phyloP scores from a whole-genome alignment of 2,888 invertebrate species.

The Euplexia lucipara region DNA sequence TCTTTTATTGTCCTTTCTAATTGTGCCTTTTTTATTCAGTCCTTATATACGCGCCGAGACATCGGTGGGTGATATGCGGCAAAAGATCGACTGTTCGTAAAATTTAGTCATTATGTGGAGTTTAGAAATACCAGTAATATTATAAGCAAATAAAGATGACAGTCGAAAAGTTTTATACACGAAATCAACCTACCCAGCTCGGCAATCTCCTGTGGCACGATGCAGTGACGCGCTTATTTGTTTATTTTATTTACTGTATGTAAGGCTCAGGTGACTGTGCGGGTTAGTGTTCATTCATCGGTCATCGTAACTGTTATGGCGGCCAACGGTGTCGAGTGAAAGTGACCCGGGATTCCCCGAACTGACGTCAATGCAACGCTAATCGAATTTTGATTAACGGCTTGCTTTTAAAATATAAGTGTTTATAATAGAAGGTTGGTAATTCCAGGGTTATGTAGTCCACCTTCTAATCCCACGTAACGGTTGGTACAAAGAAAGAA shows the following conservation, averaged over 20 bases:
- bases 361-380: conserved; percentile 45
- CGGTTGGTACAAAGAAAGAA: neutral
- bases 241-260: conserved; percentile 33
- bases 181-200: neutral
- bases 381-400: conserved; percentile 33
- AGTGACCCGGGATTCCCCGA: conserved; percentile 50
- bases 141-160: conserved; percentile 16
- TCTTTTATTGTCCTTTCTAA: too few relatives aligned
- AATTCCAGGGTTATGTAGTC: conserved; percentile 16
- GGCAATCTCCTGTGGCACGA: conserved; percentile 1
- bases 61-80: too few relatives aligned
- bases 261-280: conserved; percentile 28
- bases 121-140: neutral
- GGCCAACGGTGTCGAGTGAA: conserved; percentile 43
- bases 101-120: neutral
- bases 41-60: too few relatives aligned
- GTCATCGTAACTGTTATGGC: conserved; percentile 51
- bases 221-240: conserved; percentile 30
- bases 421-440: neutral
- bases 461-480: conserved; percentile 25
- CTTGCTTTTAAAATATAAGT: conserved; percentile 17
- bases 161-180: conserved; percentile 13
- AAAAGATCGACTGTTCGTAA: neutral
- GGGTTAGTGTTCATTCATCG: conserved; percentile 28
- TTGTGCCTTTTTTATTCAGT: too few relatives aligned